These are phyloP conservation scores for Eulemur coronatus DNA, from an alignment of 2,797 vertebrate genomes.

Conservation along the genomic window DNA sequence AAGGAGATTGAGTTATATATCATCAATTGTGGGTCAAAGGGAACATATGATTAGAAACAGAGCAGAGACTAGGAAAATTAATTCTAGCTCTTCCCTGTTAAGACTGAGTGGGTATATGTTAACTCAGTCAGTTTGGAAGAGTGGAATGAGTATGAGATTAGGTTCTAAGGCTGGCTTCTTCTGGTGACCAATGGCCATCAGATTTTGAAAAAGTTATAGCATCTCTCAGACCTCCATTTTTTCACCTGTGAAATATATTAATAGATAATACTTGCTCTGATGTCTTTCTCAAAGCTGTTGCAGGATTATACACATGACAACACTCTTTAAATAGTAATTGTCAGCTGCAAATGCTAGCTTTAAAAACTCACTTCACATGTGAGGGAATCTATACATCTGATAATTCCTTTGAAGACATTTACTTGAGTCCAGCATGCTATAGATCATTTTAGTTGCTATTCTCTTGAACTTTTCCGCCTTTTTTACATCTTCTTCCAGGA, in stretches of 20 bases:
- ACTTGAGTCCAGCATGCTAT: not conserved
- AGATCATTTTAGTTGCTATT: not conserved
- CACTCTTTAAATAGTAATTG: not conserved
- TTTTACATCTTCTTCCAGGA: not conserved
- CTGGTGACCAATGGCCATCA: not conserved
- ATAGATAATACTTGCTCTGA: not conserved
- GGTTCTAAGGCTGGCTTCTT: not conserved
- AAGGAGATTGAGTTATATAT: not conserved
- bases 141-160: not conserved
- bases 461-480: not conserved
- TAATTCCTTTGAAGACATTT: not conserved
- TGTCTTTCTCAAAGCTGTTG: not conserved
- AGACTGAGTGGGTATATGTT: not conserved
- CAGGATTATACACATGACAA: conserved; percentile 15
- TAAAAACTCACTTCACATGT: not conserved
- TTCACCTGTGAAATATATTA: not conserved
- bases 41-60: not conserved
- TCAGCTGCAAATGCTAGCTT: not conserved
- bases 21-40: not conserved
- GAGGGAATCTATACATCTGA: not conserved
- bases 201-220: not conserved
- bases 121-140: not conserved
- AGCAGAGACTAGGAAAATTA: not conserved
- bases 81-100: not conserved
- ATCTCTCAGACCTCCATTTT: conserved; percentile 1